A percentile compares a stretch with the other conserved stretches of the same genome.
Conservation (phyloP, 30 jellyfish, hydroid and myxozoan species). For the Aurelia sp. region DNA sequence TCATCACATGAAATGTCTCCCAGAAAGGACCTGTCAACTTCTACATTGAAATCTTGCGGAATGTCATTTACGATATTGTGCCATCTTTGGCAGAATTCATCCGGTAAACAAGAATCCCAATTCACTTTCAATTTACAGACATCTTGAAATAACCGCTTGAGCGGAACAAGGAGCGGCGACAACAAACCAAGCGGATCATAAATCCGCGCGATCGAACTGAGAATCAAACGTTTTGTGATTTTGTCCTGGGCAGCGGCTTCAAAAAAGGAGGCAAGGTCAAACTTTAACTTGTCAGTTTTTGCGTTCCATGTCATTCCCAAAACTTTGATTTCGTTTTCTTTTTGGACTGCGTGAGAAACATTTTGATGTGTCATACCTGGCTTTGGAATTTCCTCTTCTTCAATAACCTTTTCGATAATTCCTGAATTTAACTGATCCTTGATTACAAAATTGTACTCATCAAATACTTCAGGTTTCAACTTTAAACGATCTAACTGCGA, state of each 20-base stretch:
- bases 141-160: constrained; percentile 32
- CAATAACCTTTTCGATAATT: constrained; percentile 13
- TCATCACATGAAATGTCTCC: neutral
- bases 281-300: neutral
- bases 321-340: constrained; percentile 11
- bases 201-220: constrained; percentile 1
- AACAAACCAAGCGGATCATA: constrained; percentile 42
- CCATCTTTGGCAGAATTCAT: constrained; percentile 21
- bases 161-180: constrained; percentile 16
- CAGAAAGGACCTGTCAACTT: neutral
- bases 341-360: too few species aligned
- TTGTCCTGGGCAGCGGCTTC: neutral
- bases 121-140: constrained; percentile 15
- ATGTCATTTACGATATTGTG: neutral
- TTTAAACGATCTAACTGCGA: neutral
- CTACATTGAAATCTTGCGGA: neutral
- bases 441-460: constrained; percentile 6
- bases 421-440: constrained; percentile 21
- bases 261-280: neutral
- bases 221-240: neutral
- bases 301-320: constrained; percentile 37
- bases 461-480: constrained; percentile 30
- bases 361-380: constrained; percentile 7
- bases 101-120: constrained; percentile 33
- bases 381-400: neutral